Evolutionary conservation across 2,888 invertebrate genomes (phyloP).

Genomic region (Polyploca ridens): DNA sequence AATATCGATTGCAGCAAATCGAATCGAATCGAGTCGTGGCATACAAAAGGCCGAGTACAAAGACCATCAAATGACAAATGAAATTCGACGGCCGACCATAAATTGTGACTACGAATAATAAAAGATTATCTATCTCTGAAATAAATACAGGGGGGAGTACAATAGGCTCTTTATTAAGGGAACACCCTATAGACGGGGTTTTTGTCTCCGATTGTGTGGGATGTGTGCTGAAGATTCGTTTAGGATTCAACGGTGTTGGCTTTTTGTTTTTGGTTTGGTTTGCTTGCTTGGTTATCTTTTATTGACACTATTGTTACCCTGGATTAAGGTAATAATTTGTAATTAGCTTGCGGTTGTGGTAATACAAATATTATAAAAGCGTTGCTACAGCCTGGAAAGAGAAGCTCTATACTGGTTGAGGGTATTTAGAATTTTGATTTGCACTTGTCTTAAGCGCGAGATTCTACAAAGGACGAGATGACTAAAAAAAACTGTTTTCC

Average conservation of each 20-base stretch:
- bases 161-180: slow-evolving; percentile 76
- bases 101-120: slow-evolving; percentile 76
- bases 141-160: slow-evolving; percentile 77
- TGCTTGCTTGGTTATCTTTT: neutral
- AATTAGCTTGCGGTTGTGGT: neutral
- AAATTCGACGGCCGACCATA: slow-evolving; percentile 73
- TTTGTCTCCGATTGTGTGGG: slow-evolving; percentile 44
- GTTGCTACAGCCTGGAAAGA: neutral
- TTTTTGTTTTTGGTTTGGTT: slow-evolving; percentile 8
- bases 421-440: too few relatives aligned
- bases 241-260: neutral
- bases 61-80: slow-evolving; percentile 70
- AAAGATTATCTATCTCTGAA: slow-evolving; percentile 79
- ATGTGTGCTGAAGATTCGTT: slow-evolving; percentile 28
- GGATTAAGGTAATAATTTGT: slow-evolving; percentile 4
- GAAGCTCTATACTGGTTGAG: too few relatives aligned
- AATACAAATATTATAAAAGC: neutral
- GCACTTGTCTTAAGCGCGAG: too few relatives aligned
- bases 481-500: too few relatives aligned
- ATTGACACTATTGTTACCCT: neutral
- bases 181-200: slow-evolving; percentile 49
- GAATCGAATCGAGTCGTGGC: slow-evolving; percentile 14
- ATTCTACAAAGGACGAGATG: too few relatives aligned
- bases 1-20: slow-evolving; percentile 15
- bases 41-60: slow-evolving; percentile 41